Evolutionary conservation across 2,113 vertebrate species (phyloP).

Genomic region (Cynoglossus semilaevis): DNA sequence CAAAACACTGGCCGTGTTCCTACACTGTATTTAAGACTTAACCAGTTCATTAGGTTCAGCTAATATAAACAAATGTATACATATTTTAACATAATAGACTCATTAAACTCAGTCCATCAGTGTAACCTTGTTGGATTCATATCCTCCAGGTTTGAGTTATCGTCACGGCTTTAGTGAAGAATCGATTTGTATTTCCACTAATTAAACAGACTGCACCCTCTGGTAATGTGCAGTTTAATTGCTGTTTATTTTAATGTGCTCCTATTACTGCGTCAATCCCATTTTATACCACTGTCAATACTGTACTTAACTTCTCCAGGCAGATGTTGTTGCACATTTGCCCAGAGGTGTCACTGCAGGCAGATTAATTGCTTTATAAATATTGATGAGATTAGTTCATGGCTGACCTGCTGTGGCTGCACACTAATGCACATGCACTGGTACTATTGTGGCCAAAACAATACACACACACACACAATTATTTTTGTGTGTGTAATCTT

Average conservation of each 20-base stretch:
- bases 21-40: too few species aligned
- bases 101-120: too few species aligned
- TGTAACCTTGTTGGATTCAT: too few species aligned
- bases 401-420: slow-evolving; percentile 43
- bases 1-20: too few species aligned
- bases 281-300: slow-evolving; percentile 41
- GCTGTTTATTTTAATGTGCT: slow-evolving; percentile 12
- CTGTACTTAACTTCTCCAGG: slow-evolving; percentile 26
- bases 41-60: too few species aligned
- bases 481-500: too few species aligned
- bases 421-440: slow-evolving; percentile 1
- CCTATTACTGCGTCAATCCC: slow-evolving; percentile 19
- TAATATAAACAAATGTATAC: too few species aligned
- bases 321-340: slow-evolving; percentile 28
- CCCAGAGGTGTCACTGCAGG: slow-evolving; percentile 27
- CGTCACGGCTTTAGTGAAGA: too few species aligned
- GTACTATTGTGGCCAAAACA: not conserved
- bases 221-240: not conserved
- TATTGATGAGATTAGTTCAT: slow-evolving; percentile 68
- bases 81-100: too few species aligned
- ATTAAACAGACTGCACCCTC: not conserved
- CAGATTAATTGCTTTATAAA: slow-evolving; percentile 67
- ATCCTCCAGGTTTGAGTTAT: too few species aligned
- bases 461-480: not conserved
- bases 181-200: not conserved